Percentiles rank a stretch among this genome's conserved stretches.
Conservation (phyloP, 2,113 vertebrate genomes). For the Sinocyclocheilus anshuiensis region DNA sequence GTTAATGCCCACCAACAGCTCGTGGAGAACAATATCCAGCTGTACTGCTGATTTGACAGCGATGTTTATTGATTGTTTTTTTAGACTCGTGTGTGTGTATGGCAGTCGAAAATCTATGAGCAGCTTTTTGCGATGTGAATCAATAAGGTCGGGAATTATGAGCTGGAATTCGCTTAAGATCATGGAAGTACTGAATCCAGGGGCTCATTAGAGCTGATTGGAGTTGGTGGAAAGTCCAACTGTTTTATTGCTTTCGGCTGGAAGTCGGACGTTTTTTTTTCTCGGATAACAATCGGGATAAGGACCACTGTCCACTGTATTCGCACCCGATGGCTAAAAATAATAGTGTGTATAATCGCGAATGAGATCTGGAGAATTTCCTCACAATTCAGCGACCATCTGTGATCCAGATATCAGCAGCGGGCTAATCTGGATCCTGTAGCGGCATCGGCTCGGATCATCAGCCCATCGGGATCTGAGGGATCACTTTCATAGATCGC, state of each 20-base stretch:
- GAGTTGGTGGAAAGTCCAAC: conserved; percentile 66
- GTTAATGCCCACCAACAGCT: neutral
- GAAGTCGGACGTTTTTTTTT: conserved; percentile 50
- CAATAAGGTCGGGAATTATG: neutral
- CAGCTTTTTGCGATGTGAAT: conserved; percentile 20
- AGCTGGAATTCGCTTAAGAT: neutral
- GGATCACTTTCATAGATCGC: conserved; percentile 47
- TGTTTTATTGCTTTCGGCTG: conserved; percentile 41
- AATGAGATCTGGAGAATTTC: conserved; percentile 36
- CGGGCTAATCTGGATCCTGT: conserved; percentile 62
- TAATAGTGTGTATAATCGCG: conserved; percentile 32
- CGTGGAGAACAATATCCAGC: conserved; percentile 10
- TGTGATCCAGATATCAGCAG: conserved; percentile 49
- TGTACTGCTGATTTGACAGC: conserved; percentile 16
- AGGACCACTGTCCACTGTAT: conserved; percentile 2
- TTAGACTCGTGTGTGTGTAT: neutral
- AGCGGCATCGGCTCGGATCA: conserved; percentile 46
- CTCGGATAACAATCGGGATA: conserved; percentile 31
- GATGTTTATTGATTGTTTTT: conserved; percentile 41
- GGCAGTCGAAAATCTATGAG: conserved; percentile 9
- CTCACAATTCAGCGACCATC: conserved; percentile 11
- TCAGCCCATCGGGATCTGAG: conserved; percentile 51
- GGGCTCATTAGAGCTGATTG: conserved; percentile 37
- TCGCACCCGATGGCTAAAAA: conserved; percentile 27
- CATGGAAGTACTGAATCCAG: conserved; percentile 16